Base-by-base conservation (phyloP, 2,888 invertebrate genomes). In the Molanna angustata region DNA sequence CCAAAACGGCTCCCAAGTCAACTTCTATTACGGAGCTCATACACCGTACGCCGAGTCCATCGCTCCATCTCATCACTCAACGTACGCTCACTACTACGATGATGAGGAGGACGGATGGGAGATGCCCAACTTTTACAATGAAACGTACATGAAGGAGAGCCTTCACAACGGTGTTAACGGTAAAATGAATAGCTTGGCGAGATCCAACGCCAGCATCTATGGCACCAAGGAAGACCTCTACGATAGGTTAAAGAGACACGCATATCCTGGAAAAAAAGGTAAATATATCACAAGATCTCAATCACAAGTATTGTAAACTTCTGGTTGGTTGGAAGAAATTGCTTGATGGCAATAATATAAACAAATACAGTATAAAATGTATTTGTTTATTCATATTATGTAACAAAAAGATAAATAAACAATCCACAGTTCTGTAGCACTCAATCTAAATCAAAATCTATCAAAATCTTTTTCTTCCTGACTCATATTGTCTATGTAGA, bases 91-190 rank as follows among this genome's bases (percentile, higher is more conserved):
- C 69, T 94, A 94, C 69, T 94, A 94, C 64, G 94, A 94, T 67
- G 94, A 94, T 63, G 94, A 94, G 67, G 94, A 94, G 71, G 94
- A 94, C 64, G 94, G 94, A 41, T 94, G 94, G 94, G 94, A 94
- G 69, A 94, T 94, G 94, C 94, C 94, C 0, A 94, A 94, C 72
- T 94, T 94, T 72, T 94, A 94, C 74, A 94, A 94, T 69, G 94
- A 94, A 73, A 93, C 94, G 1, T 94, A 94, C 67, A 93, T 94
- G 93, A 94, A 94, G 74, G 92, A 92, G 76, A 84, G 92, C 66
- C 80, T 94, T 51, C 93, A 93, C 70, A 91, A 88, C 63, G 87
- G 88, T 17, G 85, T 86, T 71, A 85, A 84, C 63, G 88, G 86
- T 18, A 93, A 93, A 72, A 90, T 92, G 88, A 94, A 93, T 74